Evolutionary conservation across 2,797 vertebrate species (phyloP).

Genomic region (Hylomyscus alleni): DNA sequence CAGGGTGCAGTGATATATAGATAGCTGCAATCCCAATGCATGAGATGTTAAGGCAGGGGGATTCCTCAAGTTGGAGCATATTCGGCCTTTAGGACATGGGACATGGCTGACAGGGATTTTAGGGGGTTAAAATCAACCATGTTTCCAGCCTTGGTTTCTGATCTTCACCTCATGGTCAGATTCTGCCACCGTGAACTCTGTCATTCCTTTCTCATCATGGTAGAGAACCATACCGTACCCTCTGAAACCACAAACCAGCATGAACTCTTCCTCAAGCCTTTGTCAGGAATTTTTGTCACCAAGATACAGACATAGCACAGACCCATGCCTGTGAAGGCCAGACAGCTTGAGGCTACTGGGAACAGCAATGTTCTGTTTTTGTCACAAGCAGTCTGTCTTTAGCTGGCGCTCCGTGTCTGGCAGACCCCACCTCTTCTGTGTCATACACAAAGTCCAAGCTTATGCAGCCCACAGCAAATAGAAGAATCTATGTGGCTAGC

Average conservation of each 20-base stretch:
- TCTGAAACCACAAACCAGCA: neutral
- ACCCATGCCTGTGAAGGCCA: neutral
- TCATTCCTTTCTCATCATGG: no score
- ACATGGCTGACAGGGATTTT: no score
- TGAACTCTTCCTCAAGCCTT: neutral
- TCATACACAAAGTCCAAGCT: neutral
- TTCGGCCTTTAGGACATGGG: neutral
- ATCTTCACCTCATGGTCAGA: neutral
- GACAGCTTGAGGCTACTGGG: neutral
- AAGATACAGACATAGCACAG: neutral
- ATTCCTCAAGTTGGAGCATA: neutral
- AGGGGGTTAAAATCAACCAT: neutral
- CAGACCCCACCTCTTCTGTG: neutral
- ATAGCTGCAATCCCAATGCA: neutral
- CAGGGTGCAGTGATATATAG: neutral
- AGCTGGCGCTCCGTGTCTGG: neutral
- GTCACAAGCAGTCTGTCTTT: neutral
- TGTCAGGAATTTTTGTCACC: neutral
- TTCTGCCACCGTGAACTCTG: neutral
- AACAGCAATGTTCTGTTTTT: neutral
- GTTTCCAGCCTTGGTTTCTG: neutral
- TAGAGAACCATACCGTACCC: neutral
- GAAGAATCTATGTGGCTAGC: neutral
- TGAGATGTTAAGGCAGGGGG: neutral
- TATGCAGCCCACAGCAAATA: neutral